Evolutionary conservation across 2,797 vertebrate genomes (phyloP), one percentile per base, ranked within the genome.

Genomic region (Mastacembelus armatus): DNA sequence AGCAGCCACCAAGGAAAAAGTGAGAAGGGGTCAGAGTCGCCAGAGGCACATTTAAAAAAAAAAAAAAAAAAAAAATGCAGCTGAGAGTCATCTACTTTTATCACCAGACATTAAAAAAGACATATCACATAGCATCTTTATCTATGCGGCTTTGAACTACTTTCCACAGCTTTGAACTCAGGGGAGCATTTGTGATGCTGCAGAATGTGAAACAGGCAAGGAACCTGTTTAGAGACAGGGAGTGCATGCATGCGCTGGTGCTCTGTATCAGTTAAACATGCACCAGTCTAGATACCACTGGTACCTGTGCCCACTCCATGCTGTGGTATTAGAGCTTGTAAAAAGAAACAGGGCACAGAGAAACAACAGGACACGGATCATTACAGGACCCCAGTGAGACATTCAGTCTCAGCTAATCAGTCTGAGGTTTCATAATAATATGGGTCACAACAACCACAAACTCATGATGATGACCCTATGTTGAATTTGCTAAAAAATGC

Each of bases 261-360:
- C 64, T 81, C 49, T 71, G 56, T 75, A 51, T 78, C 65, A 78
- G 83, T 77, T 58, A 76, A 82, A 82, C 78, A 92, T 94, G 89
- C 88, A 89, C 36, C 74, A 78, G 14, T 48, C 45, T 57, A 21
- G 47, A 78, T 76, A 67, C 51, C 87, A 30, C 24, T 10, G 91
- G 93, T 95, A 95, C 93, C 95, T 95, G 94, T 84, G 91, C 89
- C 94, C 90, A 90, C 86, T 80, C 90, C 93, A 91, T 86, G 89
- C 90, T 29, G 93, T 66, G 87, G 89, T 89, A 94, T 90, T 85
- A 87, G 87, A 89, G 92, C 95, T 95, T 95, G 89, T 61, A 60
- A 89, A 91, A 71, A 86, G 86, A 93, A 90, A 83, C 9, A 40
- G 42, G 90, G 87, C 84, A 91, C 88, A 90, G 86, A 94, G 90